Conservation (phyloP, 2,797 vertebrate genomes). For the Odontamblyopus lacepedii region DNA sequence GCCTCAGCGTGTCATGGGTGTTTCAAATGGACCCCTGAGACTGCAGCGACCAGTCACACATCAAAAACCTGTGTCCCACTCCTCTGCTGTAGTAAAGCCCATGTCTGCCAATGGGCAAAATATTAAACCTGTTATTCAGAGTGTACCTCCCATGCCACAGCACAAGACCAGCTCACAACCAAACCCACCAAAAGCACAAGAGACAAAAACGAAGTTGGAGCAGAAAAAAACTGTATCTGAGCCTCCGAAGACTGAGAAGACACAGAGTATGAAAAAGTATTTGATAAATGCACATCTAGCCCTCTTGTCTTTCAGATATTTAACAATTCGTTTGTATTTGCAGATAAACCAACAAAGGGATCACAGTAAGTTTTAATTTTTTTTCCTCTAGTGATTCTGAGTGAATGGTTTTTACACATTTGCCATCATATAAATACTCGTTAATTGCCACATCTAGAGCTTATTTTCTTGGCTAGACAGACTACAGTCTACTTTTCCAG, state of each 20-base stretch:
- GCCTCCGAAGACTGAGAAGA: conserved; percentile 51
- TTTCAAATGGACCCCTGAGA: conserved; percentile 81
- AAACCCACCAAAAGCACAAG: conserved; percentile 32
- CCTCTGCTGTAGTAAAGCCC: conserved; percentile 33
- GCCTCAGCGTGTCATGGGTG: conserved; percentile 70
- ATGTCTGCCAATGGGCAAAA: conserved; percentile 56
- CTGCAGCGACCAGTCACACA: conserved; percentile 66
- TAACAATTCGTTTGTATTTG: not conserved
- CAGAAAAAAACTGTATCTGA: conserved; percentile 28
- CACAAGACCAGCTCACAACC: conserved; percentile 41
- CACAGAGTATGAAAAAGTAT: conserved; percentile 51
- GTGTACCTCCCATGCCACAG: conserved; percentile 25
- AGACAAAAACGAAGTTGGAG: conserved; percentile 29
- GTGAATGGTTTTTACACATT: too few species aligned
- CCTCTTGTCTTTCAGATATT: not conserved
- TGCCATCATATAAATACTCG: too few species aligned
- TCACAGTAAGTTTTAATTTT: conserved; percentile 53
- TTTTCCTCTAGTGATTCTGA: too few species aligned
- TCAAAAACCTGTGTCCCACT: conserved; percentile 51
- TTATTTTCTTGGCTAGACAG: too few species aligned
- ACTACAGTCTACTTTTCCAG: too few species aligned
- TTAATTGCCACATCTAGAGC: too few species aligned
- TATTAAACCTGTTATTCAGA: conserved; percentile 45
- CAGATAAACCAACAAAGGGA: conserved; percentile 50
- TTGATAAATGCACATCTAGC: not conserved